A percentile compares a stretch with the other conserved stretches of the same genome.
Conservation (phyloP, 2,797 vertebrate species). For the Orestias chungarensis region DNA sequence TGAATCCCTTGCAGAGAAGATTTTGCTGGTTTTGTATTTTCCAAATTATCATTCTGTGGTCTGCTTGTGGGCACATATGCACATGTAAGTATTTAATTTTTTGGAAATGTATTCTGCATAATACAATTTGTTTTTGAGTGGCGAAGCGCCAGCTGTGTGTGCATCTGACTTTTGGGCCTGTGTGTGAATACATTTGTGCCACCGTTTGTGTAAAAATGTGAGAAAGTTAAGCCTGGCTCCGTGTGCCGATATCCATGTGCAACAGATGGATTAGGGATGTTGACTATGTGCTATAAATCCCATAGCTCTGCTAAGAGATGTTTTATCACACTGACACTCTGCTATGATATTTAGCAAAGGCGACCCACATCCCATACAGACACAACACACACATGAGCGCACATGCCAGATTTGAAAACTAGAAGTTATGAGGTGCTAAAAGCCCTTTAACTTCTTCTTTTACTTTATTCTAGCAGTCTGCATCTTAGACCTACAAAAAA, state of each 20-base stretch:
- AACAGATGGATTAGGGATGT: slow-evolving; percentile 56
- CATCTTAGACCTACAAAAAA: background rate
- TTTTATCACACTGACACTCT: slow-evolving; percentile 68
- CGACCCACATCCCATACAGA: slow-evolving; percentile 45
- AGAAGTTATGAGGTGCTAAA: slow-evolving; percentile 4
- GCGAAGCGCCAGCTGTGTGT: slow-evolving; percentile 19
- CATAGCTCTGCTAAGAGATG: slow-evolving; percentile 65
- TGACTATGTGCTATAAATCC: slow-evolving; percentile 59
- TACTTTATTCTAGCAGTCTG: background rate
- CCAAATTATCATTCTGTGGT: slow-evolving; percentile 68
- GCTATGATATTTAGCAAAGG: slow-evolving; percentile 55
- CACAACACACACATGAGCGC: slow-evolving; percentile 31
- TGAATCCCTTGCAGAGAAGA: slow-evolving; percentile 45
- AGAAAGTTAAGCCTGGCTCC: slow-evolving; percentile 9
- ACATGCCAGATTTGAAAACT: slow-evolving; percentile 2
- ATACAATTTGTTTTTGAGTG: slow-evolving; percentile 27
- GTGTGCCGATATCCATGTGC: slow-evolving; percentile 24
- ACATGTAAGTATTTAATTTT: slow-evolving; percentile 42
- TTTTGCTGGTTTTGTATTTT: slow-evolving; percentile 68
- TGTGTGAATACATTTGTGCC: slow-evolving; percentile 40
- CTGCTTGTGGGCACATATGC: slow-evolving; percentile 25
- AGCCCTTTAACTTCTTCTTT: slow-evolving; percentile 1
- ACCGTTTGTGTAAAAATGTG: slow-evolving; percentile 33
- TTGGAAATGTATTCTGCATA: slow-evolving; percentile 32
- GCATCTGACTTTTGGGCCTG: slow-evolving; percentile 8